Conservation (phyloP, 2,113 vertebrate genomes). For the Mormyrus lacerda region DNA sequence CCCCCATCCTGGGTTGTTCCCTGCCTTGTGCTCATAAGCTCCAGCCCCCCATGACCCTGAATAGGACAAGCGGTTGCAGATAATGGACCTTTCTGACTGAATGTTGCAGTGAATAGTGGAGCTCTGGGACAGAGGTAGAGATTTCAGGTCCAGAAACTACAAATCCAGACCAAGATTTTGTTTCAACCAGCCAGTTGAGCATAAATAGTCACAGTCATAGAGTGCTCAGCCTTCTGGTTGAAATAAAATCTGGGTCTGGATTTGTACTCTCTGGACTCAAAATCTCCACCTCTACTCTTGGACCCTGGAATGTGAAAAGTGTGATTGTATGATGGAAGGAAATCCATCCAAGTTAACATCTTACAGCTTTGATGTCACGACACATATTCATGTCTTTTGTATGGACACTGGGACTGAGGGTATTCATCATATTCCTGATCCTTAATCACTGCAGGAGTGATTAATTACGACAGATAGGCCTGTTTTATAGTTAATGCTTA, state of each 20-base stretch:
- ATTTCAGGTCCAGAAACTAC: too few species aligned
- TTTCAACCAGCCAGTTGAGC: too few species aligned
- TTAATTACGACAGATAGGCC: background rate
- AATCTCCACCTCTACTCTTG: background rate
- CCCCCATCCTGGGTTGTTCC: background rate
- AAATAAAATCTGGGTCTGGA: too few species aligned
- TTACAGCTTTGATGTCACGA: background rate
- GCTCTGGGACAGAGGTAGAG: background rate
- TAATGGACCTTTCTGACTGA: background rate
- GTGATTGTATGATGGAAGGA: background rate
- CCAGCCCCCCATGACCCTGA: background rate
- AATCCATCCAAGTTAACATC: background rate
- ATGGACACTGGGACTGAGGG: background rate
- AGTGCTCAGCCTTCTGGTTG: too few species aligned
- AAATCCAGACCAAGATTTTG: too few species aligned
- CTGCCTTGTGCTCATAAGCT: background rate
- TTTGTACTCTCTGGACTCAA: too few species aligned
- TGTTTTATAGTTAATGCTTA: background rate
- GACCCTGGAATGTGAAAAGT: background rate
- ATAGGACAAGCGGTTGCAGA: background rate
- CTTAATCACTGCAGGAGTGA: conserved; percentile 3
- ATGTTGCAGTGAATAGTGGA: background rate
- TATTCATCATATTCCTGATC: background rate
- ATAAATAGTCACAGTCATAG: too few species aligned
- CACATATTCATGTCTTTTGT: background rate